Base-by-base conservation (phyloP, 2,888 invertebrate genomes). In the Drosophila helvetica region DNA sequence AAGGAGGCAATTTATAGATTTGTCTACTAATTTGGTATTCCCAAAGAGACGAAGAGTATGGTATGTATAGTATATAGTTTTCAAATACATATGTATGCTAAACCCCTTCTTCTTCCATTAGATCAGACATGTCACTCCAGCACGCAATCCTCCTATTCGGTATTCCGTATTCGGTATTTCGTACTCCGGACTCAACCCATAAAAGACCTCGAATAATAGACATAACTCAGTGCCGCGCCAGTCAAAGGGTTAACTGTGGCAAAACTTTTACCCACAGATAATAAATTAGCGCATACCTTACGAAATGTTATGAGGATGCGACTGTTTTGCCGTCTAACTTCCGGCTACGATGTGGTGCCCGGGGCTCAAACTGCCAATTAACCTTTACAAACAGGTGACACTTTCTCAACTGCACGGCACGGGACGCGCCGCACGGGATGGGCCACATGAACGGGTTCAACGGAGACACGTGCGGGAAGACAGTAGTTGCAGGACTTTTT, bases 271-370 rank as follows among this genome's bases (percentile, higher is more conserved):
- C 81, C 83, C 87, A 83, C 89, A 89, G 88, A 82, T 86, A 86
- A 89, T 86, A 89, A 89, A 87, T 87, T 89, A 89, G 82, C 87
- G 82, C 87, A 86, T 87, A 80, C 62, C 78, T 86, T 86, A 86
- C 79, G 87, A 82, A 89, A 87, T 77, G 56, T 73, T 70, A 81
- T 81, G 64, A 80, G 86, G 86, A 89, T 82, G 77, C 79, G 76
- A 74, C 75, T 69, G 38, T 38, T 38, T 38, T 38, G n/a, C 38
- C 38, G 38, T 38, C 59, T 71, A 53, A 79, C 71, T 77, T 79
- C 79, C 79, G 82, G 79, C 65, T 55, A n/a, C 38, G 38, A 15
- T 10, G 38, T 45, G 18, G 22, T 22, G 57, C 42, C 63, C 42
- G 33, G 12, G 67, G 50, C 60, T 42, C 71, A 65, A 84, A 79